Evolutionary conservation across 92 coral and sea anemone species (phyloP).

Genomic region (Palythoa grandiflora): DNA sequence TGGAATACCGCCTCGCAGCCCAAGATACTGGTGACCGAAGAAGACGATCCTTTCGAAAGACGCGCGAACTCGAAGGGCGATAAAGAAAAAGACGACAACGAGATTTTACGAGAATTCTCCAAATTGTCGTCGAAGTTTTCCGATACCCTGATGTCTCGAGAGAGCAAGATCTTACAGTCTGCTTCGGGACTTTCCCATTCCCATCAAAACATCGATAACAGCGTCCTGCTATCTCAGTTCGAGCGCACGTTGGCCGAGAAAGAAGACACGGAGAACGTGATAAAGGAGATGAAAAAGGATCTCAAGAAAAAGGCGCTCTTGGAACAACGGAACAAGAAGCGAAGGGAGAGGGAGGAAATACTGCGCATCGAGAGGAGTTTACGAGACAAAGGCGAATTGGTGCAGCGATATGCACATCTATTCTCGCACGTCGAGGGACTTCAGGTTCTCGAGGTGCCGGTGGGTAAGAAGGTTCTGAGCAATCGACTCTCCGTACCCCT

Average conservation of each 20-base stretch:
- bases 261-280: not conserved
- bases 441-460: not conserved
- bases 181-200: not conserved
- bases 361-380: not conserved
- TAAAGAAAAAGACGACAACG: not conserved
- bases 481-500: not conserved
- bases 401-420: not conserved
- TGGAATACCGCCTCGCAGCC: constrained; percentile 6
- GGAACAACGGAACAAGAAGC: not conserved
- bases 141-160: not conserved
- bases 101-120: not conserved
- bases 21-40: not conserved
- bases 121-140: not conserved
- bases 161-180: not conserved
- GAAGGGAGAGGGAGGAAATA: not conserved
- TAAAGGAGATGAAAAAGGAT: not conserved
- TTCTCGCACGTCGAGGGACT: not conserved
- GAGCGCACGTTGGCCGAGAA: not conserved
- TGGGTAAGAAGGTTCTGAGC: not conserved
- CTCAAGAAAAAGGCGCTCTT: not conserved
- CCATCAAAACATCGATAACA: not conserved
- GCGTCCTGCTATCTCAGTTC: not conserved
- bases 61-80: not conserved
- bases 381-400: not conserved
- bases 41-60: not conserved